Conservation (phyloP, 2,888 invertebrate genomes). For the Mimas tiliae region DNA sequence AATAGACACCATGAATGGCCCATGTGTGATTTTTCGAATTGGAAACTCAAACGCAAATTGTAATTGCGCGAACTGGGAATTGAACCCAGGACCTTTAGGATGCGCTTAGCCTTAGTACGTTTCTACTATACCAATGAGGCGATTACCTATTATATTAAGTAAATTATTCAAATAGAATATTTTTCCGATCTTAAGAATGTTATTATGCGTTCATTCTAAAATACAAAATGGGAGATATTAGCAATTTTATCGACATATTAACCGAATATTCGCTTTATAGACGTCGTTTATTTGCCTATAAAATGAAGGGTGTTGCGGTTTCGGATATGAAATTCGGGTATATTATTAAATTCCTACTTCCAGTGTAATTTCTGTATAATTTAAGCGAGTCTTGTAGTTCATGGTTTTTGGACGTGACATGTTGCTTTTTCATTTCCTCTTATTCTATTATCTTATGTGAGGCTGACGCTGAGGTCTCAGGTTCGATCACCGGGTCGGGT, state of each 20-base stretch:
- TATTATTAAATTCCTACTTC: neutral
- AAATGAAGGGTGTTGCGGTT: neutral
- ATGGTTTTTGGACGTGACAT: neutral
- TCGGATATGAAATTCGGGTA: neutral
- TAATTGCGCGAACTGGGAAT: too few relatives aligned
- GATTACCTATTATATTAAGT: neutral
- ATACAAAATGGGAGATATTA: neutral
- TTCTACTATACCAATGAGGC: too few relatives aligned
- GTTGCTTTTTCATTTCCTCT: too few relatives aligned
- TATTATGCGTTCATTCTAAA: neutral
- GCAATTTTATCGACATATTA: neutral
- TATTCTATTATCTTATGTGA: too few relatives aligned
- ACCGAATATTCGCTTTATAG: neutral
- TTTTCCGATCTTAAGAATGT: neutral
- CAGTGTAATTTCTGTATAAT: neutral
- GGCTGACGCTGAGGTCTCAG: too few relatives aligned
- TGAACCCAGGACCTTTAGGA: too few relatives aligned
- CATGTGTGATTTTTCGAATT: too few relatives aligned
- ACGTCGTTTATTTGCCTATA: neutral
- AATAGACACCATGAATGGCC: too few relatives aligned
- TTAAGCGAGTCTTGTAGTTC: neutral
- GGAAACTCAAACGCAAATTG: too few relatives aligned
- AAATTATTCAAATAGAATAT: neutral
- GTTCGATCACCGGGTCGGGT: too few relatives aligned
- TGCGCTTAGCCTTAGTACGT: too few relatives aligned